Evolutionary conservation across 2,797 vertebrate genomes (phyloP).

Genomic region (Sphenopsis melanotis): DNA sequence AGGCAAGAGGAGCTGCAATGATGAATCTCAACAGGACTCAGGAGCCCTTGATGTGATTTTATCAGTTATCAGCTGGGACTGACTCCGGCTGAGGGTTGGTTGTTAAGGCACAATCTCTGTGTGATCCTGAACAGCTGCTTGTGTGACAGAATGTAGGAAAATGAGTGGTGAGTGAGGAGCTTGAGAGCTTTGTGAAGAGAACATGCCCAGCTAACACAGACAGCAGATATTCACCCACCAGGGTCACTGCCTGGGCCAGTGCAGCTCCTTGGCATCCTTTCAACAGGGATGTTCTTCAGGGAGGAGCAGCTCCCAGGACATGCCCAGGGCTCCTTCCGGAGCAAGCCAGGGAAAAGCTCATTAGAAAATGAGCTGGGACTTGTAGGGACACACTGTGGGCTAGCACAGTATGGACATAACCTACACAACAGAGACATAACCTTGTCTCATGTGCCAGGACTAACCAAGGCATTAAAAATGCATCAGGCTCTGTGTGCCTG

Average conservation of each 20-base stretch:
- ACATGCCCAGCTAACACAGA: no score
- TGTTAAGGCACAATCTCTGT: not conserved
- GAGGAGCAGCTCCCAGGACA: not conserved
- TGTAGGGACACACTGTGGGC: not conserved
- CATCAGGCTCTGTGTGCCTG: not conserved
- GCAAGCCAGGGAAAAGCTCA: not conserved
- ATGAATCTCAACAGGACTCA: not conserved
- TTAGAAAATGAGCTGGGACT: not conserved
- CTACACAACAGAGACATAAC: rapidly evolving
- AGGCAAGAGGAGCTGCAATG: not conserved
- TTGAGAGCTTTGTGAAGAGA: not conserved
- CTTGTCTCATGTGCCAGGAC: not conserved
- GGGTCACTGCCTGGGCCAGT: rapidly evolving
- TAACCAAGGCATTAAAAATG: not conserved
- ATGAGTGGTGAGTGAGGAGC: not conserved
- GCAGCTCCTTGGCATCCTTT: not conserved
- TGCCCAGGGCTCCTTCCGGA: not conserved
- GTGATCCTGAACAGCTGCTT: not conserved
- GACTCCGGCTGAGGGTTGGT: not conserved
- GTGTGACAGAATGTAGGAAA: not conserved
- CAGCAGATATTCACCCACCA: not conserved
- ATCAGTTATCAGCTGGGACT: not conserved
- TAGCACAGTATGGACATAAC: not conserved
- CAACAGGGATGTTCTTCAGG: not conserved
- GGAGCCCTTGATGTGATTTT: not conserved